Percentiles rank a stretch among this genome's conserved stretches.
Evolutionary conservation across 2,797 vertebrate species (phyloP).

Genomic region (Rhadinocentrus ornatus): DNA sequence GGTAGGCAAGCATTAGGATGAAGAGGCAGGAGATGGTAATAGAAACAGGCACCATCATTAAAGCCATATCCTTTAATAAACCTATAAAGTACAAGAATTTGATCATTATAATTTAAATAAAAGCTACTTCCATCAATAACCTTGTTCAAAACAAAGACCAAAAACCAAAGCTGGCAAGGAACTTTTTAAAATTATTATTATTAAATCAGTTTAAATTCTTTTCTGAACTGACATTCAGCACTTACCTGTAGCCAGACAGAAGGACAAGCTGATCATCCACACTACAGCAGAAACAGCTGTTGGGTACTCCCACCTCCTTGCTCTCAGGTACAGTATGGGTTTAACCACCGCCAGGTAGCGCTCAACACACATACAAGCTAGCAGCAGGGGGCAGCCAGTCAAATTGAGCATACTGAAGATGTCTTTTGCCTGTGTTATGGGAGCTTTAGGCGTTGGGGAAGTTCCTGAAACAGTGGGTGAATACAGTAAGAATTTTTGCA

Average conservation of each 20-base stretch:
- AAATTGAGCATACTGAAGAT: slow-evolving; percentile 46
- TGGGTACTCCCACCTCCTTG: slow-evolving; percentile 53
- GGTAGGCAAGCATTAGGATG: slow-evolving; percentile 60
- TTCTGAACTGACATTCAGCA: background rate
- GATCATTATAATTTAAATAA: background rate
- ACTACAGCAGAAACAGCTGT: slow-evolving; percentile 42
- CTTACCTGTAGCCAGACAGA: slow-evolving; percentile 29
- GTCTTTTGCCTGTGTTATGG: fast-evolving
- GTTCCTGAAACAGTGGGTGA: background rate
- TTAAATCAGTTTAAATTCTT: background rate
- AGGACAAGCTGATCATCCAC: slow-evolving; percentile 58
- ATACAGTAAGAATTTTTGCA: background rate
- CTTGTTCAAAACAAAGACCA: too few relatives aligned
- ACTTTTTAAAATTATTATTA: too few relatives aligned
- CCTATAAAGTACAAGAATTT: slow-evolving; percentile 25
- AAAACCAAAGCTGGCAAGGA: too few relatives aligned
- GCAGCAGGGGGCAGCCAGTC: slow-evolving; percentile 69
- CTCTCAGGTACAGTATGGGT: slow-evolving; percentile 64
- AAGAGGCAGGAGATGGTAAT: slow-evolving; percentile 52
- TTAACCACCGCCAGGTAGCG: slow-evolving; percentile 61
- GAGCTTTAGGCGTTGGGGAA: fast-evolving
- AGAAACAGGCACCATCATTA: slow-evolving; percentile 7
- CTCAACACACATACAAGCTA: slow-evolving; percentile 76
- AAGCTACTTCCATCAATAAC: background rate
- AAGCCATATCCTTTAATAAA: fast-evolving